Evolutionary conservation across 2,888 invertebrate genomes (phyloP).

Genomic region (Steinernema hermaphroditum): DNA sequence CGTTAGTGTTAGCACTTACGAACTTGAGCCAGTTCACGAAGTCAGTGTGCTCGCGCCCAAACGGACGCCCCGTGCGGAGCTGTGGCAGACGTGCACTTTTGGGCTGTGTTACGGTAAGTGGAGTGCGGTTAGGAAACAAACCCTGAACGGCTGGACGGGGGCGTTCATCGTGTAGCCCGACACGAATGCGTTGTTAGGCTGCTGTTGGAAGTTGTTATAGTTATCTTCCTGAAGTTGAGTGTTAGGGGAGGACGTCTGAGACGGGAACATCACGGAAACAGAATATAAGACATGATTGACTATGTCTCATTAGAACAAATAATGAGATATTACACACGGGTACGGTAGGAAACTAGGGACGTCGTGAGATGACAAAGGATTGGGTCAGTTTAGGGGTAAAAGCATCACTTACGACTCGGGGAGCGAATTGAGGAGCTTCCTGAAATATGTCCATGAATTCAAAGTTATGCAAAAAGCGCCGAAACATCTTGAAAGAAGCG

Average conservation of each 20-base stretch:
- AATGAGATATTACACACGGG: no score
- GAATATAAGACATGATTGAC: no score
- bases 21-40: conserved; percentile 5
- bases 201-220: conserved; percentile 2
- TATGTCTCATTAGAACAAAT: no score
- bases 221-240: conserved; percentile 10
- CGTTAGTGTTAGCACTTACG: neutral
- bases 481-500: no score
- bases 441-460: no score
- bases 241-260: neutral
- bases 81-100: neutral
- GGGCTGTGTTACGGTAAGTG: neutral
- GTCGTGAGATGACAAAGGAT: no score
- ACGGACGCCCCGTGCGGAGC: conserved; percentile 21
- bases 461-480: no score
- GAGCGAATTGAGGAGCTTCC: neutral
- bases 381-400: no score
- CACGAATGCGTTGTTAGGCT: neutral
- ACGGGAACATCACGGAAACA: neutral
- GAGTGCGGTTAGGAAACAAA: neutral
- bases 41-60: conserved; percentile 15
- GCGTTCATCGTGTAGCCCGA: conserved; percentile 4
- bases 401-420: conserved; percentile 6
- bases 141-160: neutral
- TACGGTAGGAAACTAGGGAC: no score